Evolutionary conservation across 2,797 vertebrate genomes (phyloP).

Genomic region (Zalophus californianus): DNA sequence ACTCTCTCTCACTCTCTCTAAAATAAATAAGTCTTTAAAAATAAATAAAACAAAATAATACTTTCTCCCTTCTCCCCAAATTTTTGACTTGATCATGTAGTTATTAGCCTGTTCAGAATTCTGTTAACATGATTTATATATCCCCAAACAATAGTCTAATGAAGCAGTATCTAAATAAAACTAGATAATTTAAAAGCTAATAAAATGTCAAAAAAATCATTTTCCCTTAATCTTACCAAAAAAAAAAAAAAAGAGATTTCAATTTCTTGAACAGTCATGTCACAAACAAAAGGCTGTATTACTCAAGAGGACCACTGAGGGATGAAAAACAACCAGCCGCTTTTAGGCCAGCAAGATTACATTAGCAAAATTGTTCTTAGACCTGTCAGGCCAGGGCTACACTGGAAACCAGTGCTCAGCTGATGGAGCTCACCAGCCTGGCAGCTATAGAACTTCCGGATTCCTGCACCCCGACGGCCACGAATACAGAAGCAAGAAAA

Average conservation of each 20-base stretch:
- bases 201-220: background rate
- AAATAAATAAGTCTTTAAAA: background rate
- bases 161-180: conserved; percentile 29
- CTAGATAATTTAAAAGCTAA: background rate
- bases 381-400: background rate
- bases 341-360: background rate
- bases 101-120: conserved; percentile 61
- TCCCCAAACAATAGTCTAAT: background rate
- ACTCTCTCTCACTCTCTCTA: background rate
- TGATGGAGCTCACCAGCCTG: background rate
- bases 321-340: background rate
- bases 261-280: conserved; percentile 22
- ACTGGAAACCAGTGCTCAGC: background rate
- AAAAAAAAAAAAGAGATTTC: background rate
- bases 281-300: background rate
- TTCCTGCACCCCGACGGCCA: background rate
- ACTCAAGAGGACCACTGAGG: background rate
- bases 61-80: background rate
- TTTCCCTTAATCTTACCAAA: background rate
- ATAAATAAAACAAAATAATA: background rate
- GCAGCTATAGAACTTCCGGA: background rate
- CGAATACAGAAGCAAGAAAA: background rate
- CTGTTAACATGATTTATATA: background rate
- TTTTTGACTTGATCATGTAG: background rate
- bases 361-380: background rate